Base-by-base conservation (phyloP, 2,797 vertebrate genomes). In the Channa striata region DNA sequence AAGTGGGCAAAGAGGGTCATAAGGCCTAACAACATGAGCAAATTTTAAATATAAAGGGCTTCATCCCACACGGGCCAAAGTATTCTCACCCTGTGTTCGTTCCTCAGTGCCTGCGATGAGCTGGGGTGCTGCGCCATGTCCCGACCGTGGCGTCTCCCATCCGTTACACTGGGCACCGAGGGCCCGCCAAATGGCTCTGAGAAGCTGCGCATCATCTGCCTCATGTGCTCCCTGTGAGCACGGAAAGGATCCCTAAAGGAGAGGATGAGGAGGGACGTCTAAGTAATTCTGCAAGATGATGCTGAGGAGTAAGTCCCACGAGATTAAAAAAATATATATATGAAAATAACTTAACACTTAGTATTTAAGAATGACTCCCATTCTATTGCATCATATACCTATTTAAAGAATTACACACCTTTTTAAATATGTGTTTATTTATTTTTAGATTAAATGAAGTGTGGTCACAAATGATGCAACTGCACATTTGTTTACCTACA, bases 191-290 rank as follows among this genome's bases (percentile, higher is more conserved):
- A 94, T 0, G 96, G 95, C 62, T 96, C 96, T 0, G 96, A 91
- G 83, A 98, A 95, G 82, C 92, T 95, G 23, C 94, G 94, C 95
- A 96, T 95, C 95, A 97, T 89, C 54, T 95, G 95, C 40, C 74
- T 84, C 92, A 97, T 87, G 10, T 94, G 93, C 10, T 98, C 96
- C 56, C 90, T 93, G 81, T 99, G 97, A 21, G 94, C 91, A 23
- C 81, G 92, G 58, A 98, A 95, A 11, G 95, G 95, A 68, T 98
- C 97, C 12, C 98, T 99, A 76, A 34, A 42, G 58, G 72, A 89
- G 59, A 81, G n/a, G 68, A 25, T 72, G 39, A 84, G 12, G 14
- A 36, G 54, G 71, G 6, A 36, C 33, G n/a, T 20, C 16, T 21
- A 2, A 54, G 39, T 8, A 65, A 33, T 9, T 13, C 37, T 53